A percentile compares a stretch with the other conserved stretches of the same genome.
These are phyloP conservation scores for Pimephales promelas DNA, from an alignment of 2,113 vertebrate species.

Conservation along the genomic window DNA sequence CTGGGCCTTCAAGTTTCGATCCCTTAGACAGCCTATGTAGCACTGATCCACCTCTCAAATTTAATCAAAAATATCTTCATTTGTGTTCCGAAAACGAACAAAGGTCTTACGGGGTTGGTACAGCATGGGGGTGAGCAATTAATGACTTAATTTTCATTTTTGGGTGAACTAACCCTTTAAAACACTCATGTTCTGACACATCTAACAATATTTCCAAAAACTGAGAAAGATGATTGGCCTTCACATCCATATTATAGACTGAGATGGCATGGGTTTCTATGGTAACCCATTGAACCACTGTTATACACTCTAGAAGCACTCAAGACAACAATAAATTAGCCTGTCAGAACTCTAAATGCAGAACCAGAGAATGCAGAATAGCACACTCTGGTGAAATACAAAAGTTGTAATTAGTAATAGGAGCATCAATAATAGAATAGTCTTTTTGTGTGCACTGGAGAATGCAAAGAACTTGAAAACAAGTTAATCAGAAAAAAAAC, in stretches of 20 bases:
- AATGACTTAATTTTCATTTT: too few relatives aligned
- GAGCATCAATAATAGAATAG: background rate
- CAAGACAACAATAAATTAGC: constrained; percentile 21
- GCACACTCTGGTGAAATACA: background rate
- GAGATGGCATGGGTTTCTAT: constrained; percentile 39
- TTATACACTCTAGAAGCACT: background rate
- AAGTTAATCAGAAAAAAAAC: background rate
- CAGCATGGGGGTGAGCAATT: too few relatives aligned
- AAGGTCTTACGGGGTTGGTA: too few relatives aligned
- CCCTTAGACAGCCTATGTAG: too few relatives aligned
- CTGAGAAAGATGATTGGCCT: constrained; percentile 9
- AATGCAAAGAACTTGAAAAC: background rate
- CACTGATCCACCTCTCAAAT: too few relatives aligned
- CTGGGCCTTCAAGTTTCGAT: too few relatives aligned
- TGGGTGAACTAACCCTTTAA: too few relatives aligned
- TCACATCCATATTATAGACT: constrained; percentile 31
- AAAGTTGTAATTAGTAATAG: constrained; percentile 22
- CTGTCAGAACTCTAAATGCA: constrained; percentile 21
- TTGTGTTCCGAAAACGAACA: too few relatives aligned
- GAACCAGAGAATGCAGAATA: constrained; percentile 12
- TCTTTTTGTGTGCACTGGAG: background rate
- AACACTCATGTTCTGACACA: constrained; percentile 1
- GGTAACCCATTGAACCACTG: constrained; percentile 30
- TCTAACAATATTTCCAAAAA: constrained; percentile 30
- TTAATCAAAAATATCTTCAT: too few relatives aligned